Conservation (phyloP, 2,888 invertebrate genomes). For the Leucania comma region DNA sequence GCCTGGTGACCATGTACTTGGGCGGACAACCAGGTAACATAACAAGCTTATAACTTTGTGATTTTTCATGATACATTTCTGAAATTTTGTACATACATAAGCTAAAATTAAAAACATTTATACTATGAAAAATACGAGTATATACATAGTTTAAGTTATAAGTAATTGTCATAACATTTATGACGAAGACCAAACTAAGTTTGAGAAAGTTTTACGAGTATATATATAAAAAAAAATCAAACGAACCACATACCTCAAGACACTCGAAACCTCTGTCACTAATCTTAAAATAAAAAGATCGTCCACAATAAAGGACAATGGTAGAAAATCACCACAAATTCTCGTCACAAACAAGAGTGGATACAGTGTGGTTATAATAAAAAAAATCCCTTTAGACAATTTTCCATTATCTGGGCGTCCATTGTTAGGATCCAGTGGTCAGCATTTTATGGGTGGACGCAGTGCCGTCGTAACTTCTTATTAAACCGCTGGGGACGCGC, state of each 20-base stretch:
- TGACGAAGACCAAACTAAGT: too few species aligned
- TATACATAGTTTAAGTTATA: too few species aligned
- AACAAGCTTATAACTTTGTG: too few species aligned
- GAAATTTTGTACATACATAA: too few species aligned
- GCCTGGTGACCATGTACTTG: too few species aligned
- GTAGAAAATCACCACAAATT: constrained; percentile 81
- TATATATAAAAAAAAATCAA: constrained; percentile 17
- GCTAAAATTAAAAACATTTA: too few species aligned
- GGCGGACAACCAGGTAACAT: too few species aligned
- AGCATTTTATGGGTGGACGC: constrained; percentile 84
- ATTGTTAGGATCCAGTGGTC: constrained; percentile 84
- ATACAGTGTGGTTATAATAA: constrained; percentile 84
- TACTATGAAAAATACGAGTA: too few species aligned
- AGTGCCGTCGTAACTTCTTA: constrained; percentile 86
- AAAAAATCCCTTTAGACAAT: constrained; percentile 87
- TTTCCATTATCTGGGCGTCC: constrained; percentile 87
- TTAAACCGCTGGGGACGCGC: constrained; percentile 85
- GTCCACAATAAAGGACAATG: constrained; percentile 71
- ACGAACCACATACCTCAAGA: constrained; percentile 17
- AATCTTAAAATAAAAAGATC: constrained; percentile 56
- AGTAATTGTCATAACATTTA: too few species aligned
- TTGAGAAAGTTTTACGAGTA: too few species aligned
- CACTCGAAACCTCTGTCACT: constrained; percentile 24
- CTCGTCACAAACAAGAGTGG: constrained; percentile 80
- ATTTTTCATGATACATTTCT: too few species aligned